These are phyloP conservation scores for Coreius guichenoti DNA, from an alignment of 2,797 vertebrate species.

Conservation along the genomic window DNA sequence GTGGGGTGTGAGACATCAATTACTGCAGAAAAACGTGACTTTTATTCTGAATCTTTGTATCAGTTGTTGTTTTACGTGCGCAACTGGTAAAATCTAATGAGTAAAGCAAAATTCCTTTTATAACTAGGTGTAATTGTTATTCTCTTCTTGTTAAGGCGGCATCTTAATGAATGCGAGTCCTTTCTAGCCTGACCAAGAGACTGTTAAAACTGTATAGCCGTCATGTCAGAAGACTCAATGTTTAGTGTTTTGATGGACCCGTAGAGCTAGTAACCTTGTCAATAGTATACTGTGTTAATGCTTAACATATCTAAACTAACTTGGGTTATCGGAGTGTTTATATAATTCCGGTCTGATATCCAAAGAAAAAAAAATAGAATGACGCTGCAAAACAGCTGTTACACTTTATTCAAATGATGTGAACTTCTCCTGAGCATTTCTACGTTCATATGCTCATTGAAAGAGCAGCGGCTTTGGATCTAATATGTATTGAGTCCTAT, in stretches of 20 bases:
- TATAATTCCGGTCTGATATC: conserved; percentile 43
- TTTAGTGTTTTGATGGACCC: conserved; percentile 58
- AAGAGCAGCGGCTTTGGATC: conserved; percentile 12
- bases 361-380: conserved; percentile 3
- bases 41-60: conserved; percentile 51
- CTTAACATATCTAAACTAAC: conserved; percentile 49
- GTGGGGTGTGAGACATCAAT: conserved; percentile 28
- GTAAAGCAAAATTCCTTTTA: conserved; percentile 48
- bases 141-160: conserved; percentile 60
- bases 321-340: conserved; percentile 44
- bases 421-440: conserved; percentile 16
- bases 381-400: conserved; percentile 21
- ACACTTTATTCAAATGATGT: conserved; percentile 3
- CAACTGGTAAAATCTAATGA: conserved; percentile 40
- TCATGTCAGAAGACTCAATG: conserved; percentile 52
- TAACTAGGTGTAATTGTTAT: conserved; percentile 51
- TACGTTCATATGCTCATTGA: neutral
- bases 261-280: conserved; percentile 58
- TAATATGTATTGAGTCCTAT: conserved; percentile 15
- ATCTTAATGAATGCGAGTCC: conserved; percentile 60
- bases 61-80: conserved; percentile 47
- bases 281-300: conserved; percentile 47
- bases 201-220: conserved; percentile 65
- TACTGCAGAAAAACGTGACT: conserved; percentile 30
- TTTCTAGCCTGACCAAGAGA: conserved; percentile 69